Evolutionary conservation across 2,888 invertebrate genomes (phyloP).

Genomic region (Pemphredon lugubris): DNA sequence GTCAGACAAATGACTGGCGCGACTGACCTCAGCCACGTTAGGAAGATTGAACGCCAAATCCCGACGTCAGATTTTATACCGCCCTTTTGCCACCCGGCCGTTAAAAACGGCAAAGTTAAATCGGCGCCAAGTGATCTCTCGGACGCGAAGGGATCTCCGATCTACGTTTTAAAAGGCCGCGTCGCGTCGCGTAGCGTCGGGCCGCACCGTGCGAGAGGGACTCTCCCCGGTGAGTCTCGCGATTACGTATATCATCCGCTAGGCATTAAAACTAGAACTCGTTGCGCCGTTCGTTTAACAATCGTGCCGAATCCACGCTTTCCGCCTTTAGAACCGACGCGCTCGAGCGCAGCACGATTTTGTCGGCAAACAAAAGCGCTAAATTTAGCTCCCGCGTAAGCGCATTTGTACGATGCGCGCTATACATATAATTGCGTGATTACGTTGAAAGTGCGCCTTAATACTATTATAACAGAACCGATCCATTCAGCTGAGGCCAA

Average conservation of each 20-base stretch:
- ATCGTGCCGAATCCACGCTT: too few species aligned
- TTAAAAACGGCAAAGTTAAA: slow-evolving; percentile 46
- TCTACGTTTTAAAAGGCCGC: not conserved
- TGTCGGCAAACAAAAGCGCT: slow-evolving; percentile 14
- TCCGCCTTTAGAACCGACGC: not conserved
- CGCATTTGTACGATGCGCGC: slow-evolving; percentile 15
- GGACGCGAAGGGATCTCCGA: slow-evolving; percentile 10
- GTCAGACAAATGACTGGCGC: slow-evolving; percentile 62
- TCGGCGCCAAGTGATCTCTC: slow-evolving; percentile 36
- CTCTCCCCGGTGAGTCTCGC: too few species aligned
- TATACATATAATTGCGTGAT: slow-evolving; percentile 40
- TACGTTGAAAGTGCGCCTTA: slow-evolving; percentile 50
- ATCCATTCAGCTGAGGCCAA: slow-evolving; percentile 50
- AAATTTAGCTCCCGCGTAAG: slow-evolving; percentile 9
- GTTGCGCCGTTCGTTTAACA: too few species aligned
- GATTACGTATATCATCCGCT: too few species aligned
- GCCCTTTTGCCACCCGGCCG: slow-evolving; percentile 4
- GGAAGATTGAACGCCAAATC: slow-evolving; percentile 59
- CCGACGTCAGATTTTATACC: slow-evolving; percentile 43
- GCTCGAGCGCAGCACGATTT: not conserved
- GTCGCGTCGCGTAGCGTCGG: too few species aligned
- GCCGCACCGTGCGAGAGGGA: too few species aligned
- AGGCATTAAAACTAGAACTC: too few species aligned
- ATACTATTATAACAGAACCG: slow-evolving; percentile 57
- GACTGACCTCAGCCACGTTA: slow-evolving; percentile 60